A percentile compares a stretch with the other conserved stretches of the same genome.
Conservation (phyloP, 1,140 invertebrate genomes). For the Lasioglossum baleicum region DNA sequence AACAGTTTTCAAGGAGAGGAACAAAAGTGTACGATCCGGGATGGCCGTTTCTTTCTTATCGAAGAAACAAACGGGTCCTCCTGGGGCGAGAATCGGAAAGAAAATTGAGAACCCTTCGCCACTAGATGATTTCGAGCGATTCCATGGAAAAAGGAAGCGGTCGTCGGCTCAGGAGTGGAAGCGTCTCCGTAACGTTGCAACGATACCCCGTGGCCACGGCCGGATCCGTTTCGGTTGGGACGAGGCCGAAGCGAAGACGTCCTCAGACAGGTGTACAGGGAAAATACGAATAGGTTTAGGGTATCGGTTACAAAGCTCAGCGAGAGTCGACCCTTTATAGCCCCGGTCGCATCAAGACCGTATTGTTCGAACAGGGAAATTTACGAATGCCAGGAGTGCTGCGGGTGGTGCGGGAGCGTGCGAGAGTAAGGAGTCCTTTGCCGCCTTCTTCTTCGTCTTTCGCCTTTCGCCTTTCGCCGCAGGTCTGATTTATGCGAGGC, state of each 20-base stretch:
- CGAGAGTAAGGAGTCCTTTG: slow-evolving; percentile 18
- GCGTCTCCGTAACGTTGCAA: too few relatives aligned
- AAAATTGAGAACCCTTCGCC: too few relatives aligned
- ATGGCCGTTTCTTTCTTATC: too few relatives aligned
- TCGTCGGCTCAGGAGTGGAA: too few relatives aligned
- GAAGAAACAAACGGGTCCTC: too few relatives aligned
- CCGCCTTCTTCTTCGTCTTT: too few relatives aligned
- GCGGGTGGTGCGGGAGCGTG: slow-evolving; percentile 2
- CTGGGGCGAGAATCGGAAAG: too few relatives aligned
- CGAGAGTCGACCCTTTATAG: slow-evolving; percentile 25
- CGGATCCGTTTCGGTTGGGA: background rate
- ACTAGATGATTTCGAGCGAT: too few relatives aligned
- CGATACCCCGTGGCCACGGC: too few relatives aligned
- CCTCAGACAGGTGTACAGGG: slow-evolving; percentile 7
- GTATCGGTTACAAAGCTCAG: slow-evolving; percentile 56
- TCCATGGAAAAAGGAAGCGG: too few relatives aligned
- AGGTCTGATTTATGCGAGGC: slow-evolving; percentile 59
- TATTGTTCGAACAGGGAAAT: slow-evolving; percentile 50
- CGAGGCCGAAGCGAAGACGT: background rate
- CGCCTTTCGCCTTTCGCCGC: background rate
- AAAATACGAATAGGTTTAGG: slow-evolving; percentile 28
- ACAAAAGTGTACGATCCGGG: too few relatives aligned
- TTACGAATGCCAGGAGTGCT: slow-evolving; percentile 43
- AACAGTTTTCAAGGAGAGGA: too few relatives aligned
- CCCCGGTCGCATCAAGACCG: slow-evolving; percentile 37